Percentiles rank a stretch among this genome's conserved stretches.
Evolutionary conservation across 2,888 invertebrate genomes (phyloP).

Genomic region (Panorpa germanica): DNA sequence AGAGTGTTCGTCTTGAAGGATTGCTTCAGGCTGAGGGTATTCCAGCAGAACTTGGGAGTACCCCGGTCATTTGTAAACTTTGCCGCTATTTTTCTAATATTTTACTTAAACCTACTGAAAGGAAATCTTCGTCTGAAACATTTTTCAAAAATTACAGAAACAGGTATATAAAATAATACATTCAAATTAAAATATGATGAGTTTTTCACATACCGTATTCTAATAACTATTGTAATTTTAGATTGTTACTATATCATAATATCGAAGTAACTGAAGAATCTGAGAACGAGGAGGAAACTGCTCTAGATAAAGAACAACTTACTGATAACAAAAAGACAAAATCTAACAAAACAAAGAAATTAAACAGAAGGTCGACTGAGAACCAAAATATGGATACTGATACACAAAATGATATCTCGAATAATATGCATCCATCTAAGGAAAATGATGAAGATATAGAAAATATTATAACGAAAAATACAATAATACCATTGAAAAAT

Average conservation of each 20-base stretch:
- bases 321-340: too few relatives aligned
- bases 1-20: slow-evolving; percentile 27
- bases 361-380: too few relatives aligned
- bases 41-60: slow-evolving; percentile 44
- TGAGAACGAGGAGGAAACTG: slow-evolving; percentile 17
- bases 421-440: too few relatives aligned
- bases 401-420: too few relatives aligned
- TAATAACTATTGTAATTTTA: slow-evolving; percentile 19
- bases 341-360: too few relatives aligned
- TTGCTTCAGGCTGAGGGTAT: slow-evolving; percentile 39
- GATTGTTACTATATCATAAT: slow-evolving; percentile 57
- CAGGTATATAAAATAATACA: slow-evolving; percentile 30
- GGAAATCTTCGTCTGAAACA: slow-evolving; percentile 24
- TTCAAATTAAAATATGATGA: slow-evolving; percentile 1
- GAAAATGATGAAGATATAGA: too few relatives aligned
- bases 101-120: slow-evolving; percentile 40
- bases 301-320: slow-evolving; percentile 19
- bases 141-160: slow-evolving; percentile 35
- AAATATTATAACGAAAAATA: too few relatives aligned
- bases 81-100: slow-evolving; percentile 63
- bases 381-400: too few relatives aligned
- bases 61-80: slow-evolving; percentile 62
- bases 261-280: slow-evolving; percentile 40
- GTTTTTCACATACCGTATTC: slow-evolving; percentile 2
- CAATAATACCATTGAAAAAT: too few relatives aligned